Evolutionary conservation across 2,113 vertebrate genomes (phyloP).

Genomic region (Phylloscopus trochilus): DNA sequence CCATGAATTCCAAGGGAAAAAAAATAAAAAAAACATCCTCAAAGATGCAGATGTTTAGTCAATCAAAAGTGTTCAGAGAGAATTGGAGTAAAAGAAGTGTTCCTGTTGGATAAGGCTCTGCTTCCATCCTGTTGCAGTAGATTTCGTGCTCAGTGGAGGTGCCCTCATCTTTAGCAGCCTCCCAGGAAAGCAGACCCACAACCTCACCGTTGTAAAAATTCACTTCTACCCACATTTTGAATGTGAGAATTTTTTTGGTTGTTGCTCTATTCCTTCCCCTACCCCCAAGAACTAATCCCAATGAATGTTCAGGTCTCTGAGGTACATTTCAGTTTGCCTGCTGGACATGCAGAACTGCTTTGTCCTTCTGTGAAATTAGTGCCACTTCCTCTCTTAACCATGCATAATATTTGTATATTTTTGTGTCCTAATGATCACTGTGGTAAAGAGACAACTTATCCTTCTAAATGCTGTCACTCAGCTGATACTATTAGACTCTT

Average conservation of each 20-base stretch:
- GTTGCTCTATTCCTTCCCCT: not conserved
- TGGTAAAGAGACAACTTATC: not conserved
- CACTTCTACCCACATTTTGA: not conserved
- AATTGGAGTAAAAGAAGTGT: not conserved
- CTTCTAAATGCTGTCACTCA: not conserved
- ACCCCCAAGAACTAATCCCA: not conserved
- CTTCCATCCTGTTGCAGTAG: not conserved
- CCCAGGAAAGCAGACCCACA: not conserved
- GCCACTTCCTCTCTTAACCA: not conserved
- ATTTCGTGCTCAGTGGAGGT: not conserved
- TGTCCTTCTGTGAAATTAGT: not conserved
- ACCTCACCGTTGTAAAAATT: not conserved
- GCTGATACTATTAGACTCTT: not conserved
- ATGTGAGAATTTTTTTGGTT: not conserved
- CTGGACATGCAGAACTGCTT: not conserved
- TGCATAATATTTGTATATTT: not conserved
- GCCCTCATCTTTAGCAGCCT: not conserved
- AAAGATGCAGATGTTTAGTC: not conserved
- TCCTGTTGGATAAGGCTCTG: not conserved
- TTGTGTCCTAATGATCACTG: not conserved
- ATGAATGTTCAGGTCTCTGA: fast-evolving
- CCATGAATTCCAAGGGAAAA: not conserved
- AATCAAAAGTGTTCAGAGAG: not conserved
- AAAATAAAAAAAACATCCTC: not conserved
- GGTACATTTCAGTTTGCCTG: not conserved